Evolutionary conservation across 2,113 vertebrate species (phyloP).

Genomic region (Jaculus jaculus): DNA sequence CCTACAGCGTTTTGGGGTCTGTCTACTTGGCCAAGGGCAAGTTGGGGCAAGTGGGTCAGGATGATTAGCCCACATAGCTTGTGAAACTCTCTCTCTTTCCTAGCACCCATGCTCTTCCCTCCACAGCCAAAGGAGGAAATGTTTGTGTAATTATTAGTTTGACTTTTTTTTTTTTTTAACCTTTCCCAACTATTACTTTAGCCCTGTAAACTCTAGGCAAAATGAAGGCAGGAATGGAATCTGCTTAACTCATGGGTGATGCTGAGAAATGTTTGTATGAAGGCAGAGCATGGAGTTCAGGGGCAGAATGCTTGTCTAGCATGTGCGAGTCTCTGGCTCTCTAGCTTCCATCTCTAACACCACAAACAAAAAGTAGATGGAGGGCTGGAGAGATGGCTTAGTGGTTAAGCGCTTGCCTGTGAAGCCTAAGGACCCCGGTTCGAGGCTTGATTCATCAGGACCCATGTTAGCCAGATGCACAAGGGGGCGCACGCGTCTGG

Average conservation of each 20-base stretch:
- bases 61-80: neutral
- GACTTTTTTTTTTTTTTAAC: neutral
- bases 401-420: too few species aligned
- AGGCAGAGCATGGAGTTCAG: neutral
- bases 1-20: neutral
- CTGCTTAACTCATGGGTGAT: neutral
- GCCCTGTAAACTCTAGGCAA: neutral
- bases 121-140: neutral
- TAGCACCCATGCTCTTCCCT: neutral
- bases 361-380: too few species aligned
- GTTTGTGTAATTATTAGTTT: neutral
- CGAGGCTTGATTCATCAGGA: too few species aligned
- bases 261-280: neutral
- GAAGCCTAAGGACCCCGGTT: too few species aligned
- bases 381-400: too few species aligned
- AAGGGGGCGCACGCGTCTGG: too few species aligned
- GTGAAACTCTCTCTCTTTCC: neutral
- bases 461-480: too few species aligned
- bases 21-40: neutral
- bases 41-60: neutral
- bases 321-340: neutral
- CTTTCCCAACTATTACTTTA: neutral
- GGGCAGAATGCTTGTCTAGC: neutral
- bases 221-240: neutral
- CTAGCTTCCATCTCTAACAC: neutral